Evolutionary conservation across 2,888 invertebrate genomes (phyloP), one percentile per base, ranked within the genome.

Genomic region (Caenorhabditis drosophilae): DNA sequence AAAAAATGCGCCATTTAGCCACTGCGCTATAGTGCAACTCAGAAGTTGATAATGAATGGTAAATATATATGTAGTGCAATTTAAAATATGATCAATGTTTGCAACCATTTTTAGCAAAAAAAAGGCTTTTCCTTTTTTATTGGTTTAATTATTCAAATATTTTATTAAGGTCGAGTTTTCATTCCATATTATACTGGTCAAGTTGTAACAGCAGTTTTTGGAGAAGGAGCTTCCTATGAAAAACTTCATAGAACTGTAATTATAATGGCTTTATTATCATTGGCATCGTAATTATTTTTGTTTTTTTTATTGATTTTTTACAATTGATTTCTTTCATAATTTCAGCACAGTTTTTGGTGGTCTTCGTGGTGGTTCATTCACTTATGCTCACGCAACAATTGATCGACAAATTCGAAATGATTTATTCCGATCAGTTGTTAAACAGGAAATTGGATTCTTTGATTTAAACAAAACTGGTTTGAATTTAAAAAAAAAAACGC

Each of bases 401-500:
- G 80, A 82, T 60, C 73, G 82, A 35, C 63, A 71, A 23, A 78
- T 85, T 41, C 55, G 81, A 34, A 73, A 69, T 56, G 73, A 79
- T 35, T 73, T 85, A 27, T 85, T 85, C 75, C 55, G 72, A 7
- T 77, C 84, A 16, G 69, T 85, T 15, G 73, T 84, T 31, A 67
- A 67, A 12, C 85, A 85, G 63, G 85, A 85, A 60, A 83, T 85
- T 16, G 84, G 84, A 16, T 85, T 85, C 70, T 85, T 84, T 60
- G 85, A 85, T 62, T 76, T 70, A 20, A 83, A 82, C 42, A 83
- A 83, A 54, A 85, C 85, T 20, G 85, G 85, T 68, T 93, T 12
- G 42, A 36, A 16, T 41, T 27, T 4, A 31, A 12, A 46, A 25
- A 3, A 11, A 16, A 36, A 53, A 47, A 20, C 4, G 9, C 11